Evolutionary conservation across 2,113 vertebrate species (phyloP).

Genomic region (Sus scrofa): T2T-Sscrofa CM000814.6:89965001-89965500

Average conservation of each 20-base stretch:
- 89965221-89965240: no score
- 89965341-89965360: neutral
- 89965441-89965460: neutral
- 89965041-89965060: no score
- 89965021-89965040: no score
- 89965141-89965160: no score
- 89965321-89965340: neutral
- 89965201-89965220: no score
- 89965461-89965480: neutral
- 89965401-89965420: neutral
- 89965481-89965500: neutral
- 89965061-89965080: no score
- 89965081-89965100: no score
- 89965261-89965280: neutral
- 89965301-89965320: no score
- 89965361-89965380: neutral
- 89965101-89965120: no score
- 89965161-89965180: no score
- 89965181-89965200: no score
- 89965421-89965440: neutral
- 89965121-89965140: no score
- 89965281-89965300: neutral
- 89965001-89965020: neutral
- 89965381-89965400: neutral
- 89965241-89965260: neutral